Evolutionary conservation across 2,113 vertebrate species (phyloP), one percentile per base, ranked within the genome.

Genomic region (Eolophus roseicapilla): DNA sequence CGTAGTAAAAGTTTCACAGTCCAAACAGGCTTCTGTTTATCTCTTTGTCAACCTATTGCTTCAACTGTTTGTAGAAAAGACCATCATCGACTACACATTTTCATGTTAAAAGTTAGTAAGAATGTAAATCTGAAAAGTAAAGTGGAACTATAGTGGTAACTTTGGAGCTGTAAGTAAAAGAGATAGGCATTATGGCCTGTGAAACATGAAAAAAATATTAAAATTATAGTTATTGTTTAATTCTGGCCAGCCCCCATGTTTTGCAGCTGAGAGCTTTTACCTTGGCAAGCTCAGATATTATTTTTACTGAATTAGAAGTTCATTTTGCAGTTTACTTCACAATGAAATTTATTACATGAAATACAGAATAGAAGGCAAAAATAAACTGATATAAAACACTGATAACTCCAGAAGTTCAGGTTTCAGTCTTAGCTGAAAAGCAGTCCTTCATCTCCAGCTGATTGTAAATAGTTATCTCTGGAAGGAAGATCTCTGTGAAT

Each of bases 11-110:
- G 18, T 95, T 95, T 94, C 88, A 83, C 64, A 59, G 89, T 82
- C 57, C 39, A 93, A 86, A 96, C 71, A 96, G 28, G 7, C 59
- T 64, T 95, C 76, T 94, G 31, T 95, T 97, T 95, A 79, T 96
- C 76, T 79, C 60, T 82, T 92, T 79, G 11, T 95, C 83, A 90
- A 79, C 15, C 29, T 73, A 60, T 33, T 90, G 31, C 75, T 95
- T 90, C 46, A 82, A 50, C 31, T 74, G 3, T 67, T 55, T 85
- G 75, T 65, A 95, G 74, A 46, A 80, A 71, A 73, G 64, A 83
- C 47, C 57, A 49, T 39, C 39, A 39, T 65, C 47, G 86, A 60
- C 43, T 47, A 86, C 33, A 82, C 20, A 35, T 43, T 92, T 91
- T 93, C 50, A 68, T 18, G 17, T 93, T 93, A 91, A 68, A 96